Conservation (phyloP, 2,888 invertebrate genomes). For the Parascotia fuliginaria region DNA sequence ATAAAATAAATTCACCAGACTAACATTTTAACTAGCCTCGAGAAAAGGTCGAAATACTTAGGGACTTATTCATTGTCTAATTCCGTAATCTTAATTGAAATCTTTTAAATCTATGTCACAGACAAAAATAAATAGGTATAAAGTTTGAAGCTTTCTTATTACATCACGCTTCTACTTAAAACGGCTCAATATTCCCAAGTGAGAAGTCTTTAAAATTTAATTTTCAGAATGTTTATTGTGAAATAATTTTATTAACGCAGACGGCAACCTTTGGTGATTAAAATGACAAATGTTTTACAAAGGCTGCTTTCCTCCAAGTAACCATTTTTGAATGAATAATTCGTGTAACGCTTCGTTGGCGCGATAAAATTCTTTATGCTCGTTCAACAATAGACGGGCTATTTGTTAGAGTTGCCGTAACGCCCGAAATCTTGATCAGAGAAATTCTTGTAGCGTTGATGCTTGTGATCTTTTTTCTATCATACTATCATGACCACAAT, state of each 20-base stretch:
- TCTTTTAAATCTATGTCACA: background rate
- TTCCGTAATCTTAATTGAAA: background rate
- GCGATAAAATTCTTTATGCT: constrained; percentile 36
- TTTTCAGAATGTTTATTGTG: constrained; percentile 69
- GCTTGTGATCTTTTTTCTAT: too few relatives aligned
- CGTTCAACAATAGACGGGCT: constrained; percentile 34
- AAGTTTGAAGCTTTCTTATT: constrained; percentile 34
- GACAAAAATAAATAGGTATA: background rate
- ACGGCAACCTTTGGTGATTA: constrained; percentile 62
- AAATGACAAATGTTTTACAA: constrained; percentile 61
- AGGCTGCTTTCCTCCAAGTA: constrained; percentile 43
- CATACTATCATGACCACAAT: too few relatives aligned
- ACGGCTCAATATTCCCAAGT: constrained; percentile 51
- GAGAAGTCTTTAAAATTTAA: constrained; percentile 65
- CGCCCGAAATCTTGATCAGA: too few relatives aligned
- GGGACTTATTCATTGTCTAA: too few relatives aligned
- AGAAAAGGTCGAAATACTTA: too few relatives aligned
- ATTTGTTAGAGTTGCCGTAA: constrained; percentile 17
- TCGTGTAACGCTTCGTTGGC: constrained; percentile 41
- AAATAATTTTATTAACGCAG: constrained; percentile 71
- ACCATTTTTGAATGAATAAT: constrained; percentile 50
- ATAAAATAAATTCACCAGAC: too few relatives aligned
- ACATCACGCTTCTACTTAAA: constrained; percentile 45
- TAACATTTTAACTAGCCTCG: too few relatives aligned
- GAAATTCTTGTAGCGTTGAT: too few relatives aligned